Evolutionary conservation across 1,140 invertebrate species (phyloP).

Genomic region (Diprion similis): DNA sequence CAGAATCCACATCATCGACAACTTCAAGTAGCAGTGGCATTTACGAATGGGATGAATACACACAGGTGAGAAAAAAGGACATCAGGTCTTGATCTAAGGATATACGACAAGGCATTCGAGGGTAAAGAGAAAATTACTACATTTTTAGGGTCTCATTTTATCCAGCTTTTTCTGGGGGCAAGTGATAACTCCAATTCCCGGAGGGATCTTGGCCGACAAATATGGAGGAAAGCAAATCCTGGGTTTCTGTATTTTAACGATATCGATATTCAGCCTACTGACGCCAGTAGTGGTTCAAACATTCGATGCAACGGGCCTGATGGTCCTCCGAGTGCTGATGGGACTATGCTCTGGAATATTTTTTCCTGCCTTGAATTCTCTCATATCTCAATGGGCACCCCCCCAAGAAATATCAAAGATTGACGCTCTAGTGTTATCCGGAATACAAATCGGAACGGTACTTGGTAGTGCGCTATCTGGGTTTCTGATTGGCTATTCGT

Average conservation of each 20-base stretch:
- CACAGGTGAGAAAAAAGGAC: conserved; percentile 55
- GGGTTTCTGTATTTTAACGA: conserved; percentile 57
- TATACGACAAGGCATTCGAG: background rate
- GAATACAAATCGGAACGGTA: conserved; percentile 72
- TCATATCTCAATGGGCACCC: conserved; percentile 75
- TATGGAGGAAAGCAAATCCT: conserved; percentile 67
- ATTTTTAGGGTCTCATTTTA: conserved; percentile 52
- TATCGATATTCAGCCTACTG: conserved; percentile 58
- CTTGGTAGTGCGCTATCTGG: conserved; percentile 71
- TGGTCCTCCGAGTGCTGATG: conserved; percentile 36
- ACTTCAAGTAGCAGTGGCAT: too few relatives aligned
- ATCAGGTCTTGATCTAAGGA: background rate
- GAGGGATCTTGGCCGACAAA: conserved; percentile 66
- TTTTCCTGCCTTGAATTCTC: conserved; percentile 71
- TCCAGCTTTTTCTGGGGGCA: conserved; percentile 62
- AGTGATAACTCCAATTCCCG: conserved; percentile 69
- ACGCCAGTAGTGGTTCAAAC: conserved; percentile 29
- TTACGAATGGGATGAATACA: conserved; percentile 72
- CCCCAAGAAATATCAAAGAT: conserved; percentile 70
- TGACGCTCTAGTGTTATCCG: conserved; percentile 72
- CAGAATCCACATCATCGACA: conserved; percentile 51
- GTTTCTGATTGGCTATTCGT: conserved; percentile 66
- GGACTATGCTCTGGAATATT: conserved; percentile 64
- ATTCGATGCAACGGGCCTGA: conserved; percentile 19
- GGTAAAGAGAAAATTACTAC: background rate